phyloP scores from a whole-genome alignment of 2,888 invertebrate genomes.

The Drosophila testacea region DNA sequence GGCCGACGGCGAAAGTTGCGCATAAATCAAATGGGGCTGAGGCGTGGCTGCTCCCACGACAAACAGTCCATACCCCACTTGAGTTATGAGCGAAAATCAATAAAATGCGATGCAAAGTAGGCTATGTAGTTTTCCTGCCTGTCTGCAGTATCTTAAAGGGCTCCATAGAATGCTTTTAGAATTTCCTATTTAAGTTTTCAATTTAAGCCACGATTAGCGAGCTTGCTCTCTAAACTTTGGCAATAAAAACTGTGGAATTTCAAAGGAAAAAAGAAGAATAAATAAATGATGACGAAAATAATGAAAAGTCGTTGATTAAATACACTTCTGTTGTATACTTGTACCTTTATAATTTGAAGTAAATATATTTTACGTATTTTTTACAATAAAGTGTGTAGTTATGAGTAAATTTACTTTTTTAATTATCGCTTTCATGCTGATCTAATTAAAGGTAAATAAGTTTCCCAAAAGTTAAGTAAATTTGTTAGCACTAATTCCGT shows the following conservation, averaged over 20 bases:
- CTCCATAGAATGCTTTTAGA: slow-evolving; percentile 15
- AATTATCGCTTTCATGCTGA: too few species aligned
- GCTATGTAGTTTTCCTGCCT: slow-evolving; percentile 24
- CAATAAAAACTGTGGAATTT: slow-evolving; percentile 52
- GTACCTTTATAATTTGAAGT: too few species aligned
- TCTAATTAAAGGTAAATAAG: too few species aligned
- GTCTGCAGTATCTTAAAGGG: slow-evolving; percentile 39
- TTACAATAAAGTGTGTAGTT: too few species aligned
- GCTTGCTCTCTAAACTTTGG: slow-evolving; percentile 45
- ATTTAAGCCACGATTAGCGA: slow-evolving; percentile 21
- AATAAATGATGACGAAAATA: background rate
- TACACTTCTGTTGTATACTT: slow-evolving; percentile 1
- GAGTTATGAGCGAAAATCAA: slow-evolving; percentile 50
- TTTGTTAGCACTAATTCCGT: background rate
- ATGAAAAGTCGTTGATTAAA: background rate
- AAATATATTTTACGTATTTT: too few species aligned
- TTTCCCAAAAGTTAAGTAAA: background rate
- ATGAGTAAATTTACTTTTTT: too few species aligned
- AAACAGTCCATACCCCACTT: background rate
- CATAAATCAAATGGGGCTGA: slow-evolving; percentile 58
- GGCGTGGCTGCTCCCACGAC: slow-evolving; percentile 31
- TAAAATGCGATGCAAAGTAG: slow-evolving; percentile 33
- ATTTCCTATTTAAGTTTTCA: slow-evolving; percentile 21
- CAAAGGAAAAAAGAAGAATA: slow-evolving; percentile 3
- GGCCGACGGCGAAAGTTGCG: slow-evolving; percentile 48